Evolutionary conservation across 2,797 vertebrate species (phyloP).

Genomic region (Etheostoma perlongum): DNA sequence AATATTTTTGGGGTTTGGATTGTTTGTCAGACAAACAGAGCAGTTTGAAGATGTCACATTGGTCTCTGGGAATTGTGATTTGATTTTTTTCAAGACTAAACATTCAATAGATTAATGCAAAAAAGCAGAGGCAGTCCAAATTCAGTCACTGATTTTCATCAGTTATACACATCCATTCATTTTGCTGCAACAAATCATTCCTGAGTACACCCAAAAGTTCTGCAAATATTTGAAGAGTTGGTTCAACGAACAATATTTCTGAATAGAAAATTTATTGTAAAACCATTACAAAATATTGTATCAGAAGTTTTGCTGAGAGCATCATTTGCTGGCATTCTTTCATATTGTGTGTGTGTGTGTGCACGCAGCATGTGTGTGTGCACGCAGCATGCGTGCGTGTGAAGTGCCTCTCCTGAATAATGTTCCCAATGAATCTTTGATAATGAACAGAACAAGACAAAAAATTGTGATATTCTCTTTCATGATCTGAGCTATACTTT

Average conservation of each 20-base stretch:
- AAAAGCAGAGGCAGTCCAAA: neutral
- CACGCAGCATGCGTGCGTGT: neutral
- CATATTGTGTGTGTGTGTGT: neutral
- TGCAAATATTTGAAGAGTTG: slow-evolving; percentile 5
- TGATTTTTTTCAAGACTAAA: neutral
- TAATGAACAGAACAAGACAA: slow-evolving; percentile 33
- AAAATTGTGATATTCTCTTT: slow-evolving; percentile 23
- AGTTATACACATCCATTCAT: neutral
- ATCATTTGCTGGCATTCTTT: slow-evolving; percentile 5
- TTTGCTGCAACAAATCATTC: slow-evolving; percentile 1
- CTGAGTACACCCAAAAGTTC: neutral
- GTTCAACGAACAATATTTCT: neutral
- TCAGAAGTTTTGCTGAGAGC: neutral
- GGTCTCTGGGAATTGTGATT: neutral
- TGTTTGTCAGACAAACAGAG: neutral
- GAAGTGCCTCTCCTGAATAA: slow-evolving; percentile 5
- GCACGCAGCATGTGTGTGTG: neutral
- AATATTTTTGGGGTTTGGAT: neutral
- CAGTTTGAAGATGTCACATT: neutral
- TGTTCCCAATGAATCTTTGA: slow-evolving; percentile 25
- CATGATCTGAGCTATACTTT: neutral
- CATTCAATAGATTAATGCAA: neutral
- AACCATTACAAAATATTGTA: neutral
- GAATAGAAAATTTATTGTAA: neutral
- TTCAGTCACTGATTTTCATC: neutral